phyloP scores from a whole-genome alignment of 2,113 vertebrate species.

The Misgurnus anguillicaudatus region DNA sequence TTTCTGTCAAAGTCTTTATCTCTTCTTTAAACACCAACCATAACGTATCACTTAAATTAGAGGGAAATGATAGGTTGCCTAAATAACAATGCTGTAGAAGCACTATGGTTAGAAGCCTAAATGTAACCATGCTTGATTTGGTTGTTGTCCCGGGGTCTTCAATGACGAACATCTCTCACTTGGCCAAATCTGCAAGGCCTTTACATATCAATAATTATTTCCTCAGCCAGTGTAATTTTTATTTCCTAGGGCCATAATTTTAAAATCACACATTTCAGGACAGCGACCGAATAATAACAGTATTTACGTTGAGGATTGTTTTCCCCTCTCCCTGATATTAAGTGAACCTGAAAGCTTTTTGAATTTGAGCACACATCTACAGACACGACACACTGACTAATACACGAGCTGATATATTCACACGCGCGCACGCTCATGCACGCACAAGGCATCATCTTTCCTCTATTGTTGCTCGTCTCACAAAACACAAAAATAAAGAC shows the following conservation, averaged over 20 bases:
- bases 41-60: too few relatives aligned
- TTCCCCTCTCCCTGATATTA: background rate
- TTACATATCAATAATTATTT: background rate
- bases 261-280: background rate
- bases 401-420: conserved; percentile 40
- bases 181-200: too few relatives aligned
- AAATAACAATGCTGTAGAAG: too few relatives aligned
- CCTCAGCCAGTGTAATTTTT: background rate
- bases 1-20: too few relatives aligned
- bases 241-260: conserved; percentile 4
- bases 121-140: too few relatives aligned
- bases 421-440: background rate
- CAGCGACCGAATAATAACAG: background rate
- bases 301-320: background rate
- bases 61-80: too few relatives aligned
- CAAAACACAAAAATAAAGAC: conserved; percentile 12
- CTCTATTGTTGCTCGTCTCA: conserved; percentile 3
- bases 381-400: conserved; percentile 21
- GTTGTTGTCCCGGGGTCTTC: too few relatives aligned
- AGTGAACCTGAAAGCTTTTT: conserved; percentile 12
- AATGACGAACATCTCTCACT: too few relatives aligned
- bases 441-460: background rate
- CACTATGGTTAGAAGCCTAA: too few relatives aligned
- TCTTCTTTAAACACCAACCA: too few relatives aligned
- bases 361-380: conserved; percentile 40